These are phyloP conservation scores for Parnassius apollo DNA, from an alignment of 2,888 invertebrate genomes.

Conservation along the genomic window DNA sequence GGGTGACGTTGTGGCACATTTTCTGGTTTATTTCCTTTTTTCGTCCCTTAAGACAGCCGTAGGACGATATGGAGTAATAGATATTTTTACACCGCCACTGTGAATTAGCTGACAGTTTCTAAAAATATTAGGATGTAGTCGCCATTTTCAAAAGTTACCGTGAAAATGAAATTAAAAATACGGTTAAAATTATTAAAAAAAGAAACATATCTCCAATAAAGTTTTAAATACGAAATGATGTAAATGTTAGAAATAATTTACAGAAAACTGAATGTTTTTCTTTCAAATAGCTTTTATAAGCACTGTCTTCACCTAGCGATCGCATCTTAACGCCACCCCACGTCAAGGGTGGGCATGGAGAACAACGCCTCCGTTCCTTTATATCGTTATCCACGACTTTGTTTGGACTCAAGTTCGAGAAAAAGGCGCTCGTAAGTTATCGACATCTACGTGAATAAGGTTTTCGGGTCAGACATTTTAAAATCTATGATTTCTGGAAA, in stretches of 20 bases:
- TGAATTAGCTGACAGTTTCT: too few species aligned
- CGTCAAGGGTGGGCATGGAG: slow-evolving; percentile 27
- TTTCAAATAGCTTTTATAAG: slow-evolving; percentile 17
- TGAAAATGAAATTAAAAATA: too few species aligned
- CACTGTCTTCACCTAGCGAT: slow-evolving; percentile 21
- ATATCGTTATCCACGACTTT: slow-evolving; percentile 53
- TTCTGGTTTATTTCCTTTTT: too few species aligned
- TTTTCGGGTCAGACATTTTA: slow-evolving; percentile 39
- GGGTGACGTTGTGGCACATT: too few species aligned
- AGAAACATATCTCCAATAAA: too few species aligned
- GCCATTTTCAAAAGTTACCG: too few species aligned
- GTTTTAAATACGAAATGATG: neutral
- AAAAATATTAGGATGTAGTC: too few species aligned
- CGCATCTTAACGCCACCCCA: slow-evolving; percentile 35
- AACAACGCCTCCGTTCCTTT: slow-evolving; percentile 39
- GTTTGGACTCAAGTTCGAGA: slow-evolving; percentile 32
- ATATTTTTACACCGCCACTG: too few species aligned
- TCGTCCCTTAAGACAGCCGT: too few species aligned
- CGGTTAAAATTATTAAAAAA: too few species aligned
- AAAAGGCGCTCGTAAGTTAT: slow-evolving; percentile 30
- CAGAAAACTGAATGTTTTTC: slow-evolving; percentile 17
- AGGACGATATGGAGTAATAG: too few species aligned
- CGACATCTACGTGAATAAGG: slow-evolving; percentile 34
- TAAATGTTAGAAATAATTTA: slow-evolving; percentile 12
- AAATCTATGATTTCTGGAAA: slow-evolving; percentile 1